Evolutionary conservation across 2,113 vertebrate species (phyloP), one percentile per base, ranked within the genome.

Genomic region (Morone saxatilis): DNA sequence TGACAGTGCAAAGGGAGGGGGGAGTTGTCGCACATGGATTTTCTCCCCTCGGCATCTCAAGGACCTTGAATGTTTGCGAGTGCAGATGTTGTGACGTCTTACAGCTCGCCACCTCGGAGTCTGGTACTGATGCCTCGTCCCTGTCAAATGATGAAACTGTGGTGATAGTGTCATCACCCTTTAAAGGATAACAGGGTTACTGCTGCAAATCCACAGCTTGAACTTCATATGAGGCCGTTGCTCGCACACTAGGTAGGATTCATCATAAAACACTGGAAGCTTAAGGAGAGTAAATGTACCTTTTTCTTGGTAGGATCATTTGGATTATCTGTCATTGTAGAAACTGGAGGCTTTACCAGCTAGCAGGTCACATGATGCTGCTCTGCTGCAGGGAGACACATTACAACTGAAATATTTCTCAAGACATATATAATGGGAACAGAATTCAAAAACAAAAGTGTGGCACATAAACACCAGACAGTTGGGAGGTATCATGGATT

Each of bases 1-100:
- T 48, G 66, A 6, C 57, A 0, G 5, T 48, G 51, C 41, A 66
- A 47, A 76, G 78, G 77, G 43, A 81, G 81, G 65, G 80, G 31
- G 82, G 85, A 71, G 83, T 69, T 17, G 54, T 83, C 86, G 77
- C 80, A 66, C 78, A n/a, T 22, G 61, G 66, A 69, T 47, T n/a
- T 16, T 6, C 77, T 66, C 48, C 31, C 16, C 36, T 51, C n/a
- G 1, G 3, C 41, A 43, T 60, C 40, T 59, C 47, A 22, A 67
- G 66, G 67, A 71, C 68, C 71, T 60, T 85, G 80, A 69, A 60
- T 38, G 77, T 80, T 61, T 77, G 7, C 43, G 25, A 67, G 54
- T 48, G 54, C 57, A 69, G 71, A 77, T 72, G 76, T 69, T 51
- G 25, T 41, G 50, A 31, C 31, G 31, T 31, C 31, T 31, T 31